Conservation (phyloP, 2,888 invertebrate species). For the Nephrotoma guestfalica region DNA sequence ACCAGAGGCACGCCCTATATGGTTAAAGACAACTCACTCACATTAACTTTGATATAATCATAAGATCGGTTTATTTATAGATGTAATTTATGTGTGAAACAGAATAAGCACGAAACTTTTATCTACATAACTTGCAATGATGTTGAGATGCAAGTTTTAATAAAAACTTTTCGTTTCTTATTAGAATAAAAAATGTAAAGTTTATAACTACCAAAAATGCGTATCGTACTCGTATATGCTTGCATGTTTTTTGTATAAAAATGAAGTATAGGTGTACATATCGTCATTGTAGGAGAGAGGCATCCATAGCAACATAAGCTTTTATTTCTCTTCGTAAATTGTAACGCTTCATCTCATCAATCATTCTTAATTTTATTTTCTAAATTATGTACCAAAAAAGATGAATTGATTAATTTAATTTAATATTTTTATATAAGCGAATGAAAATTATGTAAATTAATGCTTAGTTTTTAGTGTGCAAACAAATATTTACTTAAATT, state of each 20-base stretch:
- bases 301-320: neutral
- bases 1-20: too few relatives aligned
- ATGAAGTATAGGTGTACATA: neutral
- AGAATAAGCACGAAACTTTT: neutral
- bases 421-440: neutral
- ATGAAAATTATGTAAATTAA: neutral
- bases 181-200: neutral
- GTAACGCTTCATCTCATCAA: neutral
- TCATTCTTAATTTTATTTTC: neutral
- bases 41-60: too few relatives aligned
- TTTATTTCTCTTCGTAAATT: neutral
- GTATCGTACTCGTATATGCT: neutral
- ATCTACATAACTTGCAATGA: neutral
- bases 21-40: too few relatives aligned
- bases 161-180: neutral
- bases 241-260: neutral
- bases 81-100: too few relatives aligned
- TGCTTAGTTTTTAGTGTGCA: neutral
- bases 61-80: too few relatives aligned
- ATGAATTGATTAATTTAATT: neutral
- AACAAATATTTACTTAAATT: neutral
- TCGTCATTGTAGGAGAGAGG: neutral
- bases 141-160: neutral
- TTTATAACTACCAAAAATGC: neutral
- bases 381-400: neutral